These are phyloP conservation scores for Steromphala cineraria DNA, from an alignment of 2,888 invertebrate genomes.

Conservation along the genomic window DNA sequence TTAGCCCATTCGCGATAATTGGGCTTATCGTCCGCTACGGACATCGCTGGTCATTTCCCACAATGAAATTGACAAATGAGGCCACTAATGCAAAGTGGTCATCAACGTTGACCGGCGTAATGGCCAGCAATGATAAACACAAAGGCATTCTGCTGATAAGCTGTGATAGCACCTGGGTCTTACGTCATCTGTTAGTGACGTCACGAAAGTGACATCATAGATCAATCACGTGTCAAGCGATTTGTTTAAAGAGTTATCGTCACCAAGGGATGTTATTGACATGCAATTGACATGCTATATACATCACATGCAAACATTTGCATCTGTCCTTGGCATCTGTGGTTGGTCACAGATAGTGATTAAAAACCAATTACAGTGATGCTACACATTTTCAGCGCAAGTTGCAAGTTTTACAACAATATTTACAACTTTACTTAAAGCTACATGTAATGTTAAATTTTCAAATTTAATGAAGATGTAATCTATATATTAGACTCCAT, in stretches of 20 bases:
- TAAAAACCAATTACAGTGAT: too few species aligned
- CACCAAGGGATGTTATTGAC: not conserved
- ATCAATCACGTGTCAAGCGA: not conserved
- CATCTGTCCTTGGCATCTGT: too few species aligned
- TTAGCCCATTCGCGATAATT: not conserved
- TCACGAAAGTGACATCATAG: not conserved
- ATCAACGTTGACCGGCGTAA: not conserved
- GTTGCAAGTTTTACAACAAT: too few species aligned
- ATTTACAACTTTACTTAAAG: too few species aligned
- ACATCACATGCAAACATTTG: too few species aligned
- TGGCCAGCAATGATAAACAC: not conserved
- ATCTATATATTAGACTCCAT: too few species aligned
- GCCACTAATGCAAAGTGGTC: not conserved
- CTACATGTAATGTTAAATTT: too few species aligned
- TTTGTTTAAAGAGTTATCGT: not conserved
- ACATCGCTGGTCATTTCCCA: conserved; percentile 2
- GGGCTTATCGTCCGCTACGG: not conserved
- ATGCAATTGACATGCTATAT: too few species aligned
- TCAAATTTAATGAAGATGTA: too few species aligned
- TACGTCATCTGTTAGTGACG: not conserved
- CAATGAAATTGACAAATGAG: conserved; percentile 10
- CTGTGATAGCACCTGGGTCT: not conserved
- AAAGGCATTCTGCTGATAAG: not conserved
- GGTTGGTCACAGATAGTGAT: too few species aligned
- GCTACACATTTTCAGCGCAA: too few species aligned